phyloP scores from a whole-genome alignment of 2,797 vertebrate genomes.

The Poecilia picta region DNA sequence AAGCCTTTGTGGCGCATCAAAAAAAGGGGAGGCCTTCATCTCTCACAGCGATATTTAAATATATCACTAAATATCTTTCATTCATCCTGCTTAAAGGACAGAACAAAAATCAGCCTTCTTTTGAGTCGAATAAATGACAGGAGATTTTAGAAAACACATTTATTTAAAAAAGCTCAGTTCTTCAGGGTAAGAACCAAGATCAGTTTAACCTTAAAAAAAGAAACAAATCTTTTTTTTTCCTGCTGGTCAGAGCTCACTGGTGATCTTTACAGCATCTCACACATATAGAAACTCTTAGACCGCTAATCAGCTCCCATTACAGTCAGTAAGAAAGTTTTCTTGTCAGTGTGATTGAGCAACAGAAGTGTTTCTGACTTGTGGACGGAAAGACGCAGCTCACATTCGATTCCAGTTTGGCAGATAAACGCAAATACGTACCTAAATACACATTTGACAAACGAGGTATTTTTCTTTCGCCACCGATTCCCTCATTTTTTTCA shows the following conservation, averaged over 20 bases:
- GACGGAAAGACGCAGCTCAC: slow-evolving; percentile 13
- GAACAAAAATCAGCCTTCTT: slow-evolving; percentile 28
- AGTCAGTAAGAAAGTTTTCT: slow-evolving; percentile 16
- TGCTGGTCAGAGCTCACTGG: slow-evolving; percentile 22
- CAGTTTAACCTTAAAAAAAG: background rate
- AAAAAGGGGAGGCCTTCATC: slow-evolving; percentile 56
- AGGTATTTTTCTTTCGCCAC: slow-evolving; percentile 31
- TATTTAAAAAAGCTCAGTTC: slow-evolving; percentile 66
- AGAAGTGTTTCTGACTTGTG: slow-evolving; percentile 26
- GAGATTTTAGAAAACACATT: slow-evolving; percentile 58
- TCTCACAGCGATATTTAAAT: slow-evolving; percentile 49
- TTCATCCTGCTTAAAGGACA: slow-evolving; percentile 39
- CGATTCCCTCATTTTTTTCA: slow-evolving; percentile 39
- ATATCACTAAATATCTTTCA: slow-evolving; percentile 45
- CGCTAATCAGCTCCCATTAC: slow-evolving; percentile 11
- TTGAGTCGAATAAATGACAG: slow-evolving; percentile 37
- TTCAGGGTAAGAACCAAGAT: slow-evolving; percentile 26
- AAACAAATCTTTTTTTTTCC: background rate
- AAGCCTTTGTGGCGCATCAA: slow-evolving; percentile 57
- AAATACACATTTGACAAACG: slow-evolving; percentile 19
- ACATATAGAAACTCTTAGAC: background rate
- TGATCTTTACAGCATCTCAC: slow-evolving; percentile 23
- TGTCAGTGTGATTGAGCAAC: slow-evolving; percentile 13
- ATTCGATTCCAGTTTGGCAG: slow-evolving; percentile 14
- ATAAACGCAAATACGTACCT: slow-evolving; percentile 10